phyloP scores from a whole-genome alignment of 92 coral and sea anemone species.

The Galaxea fascicularis region DNA sequence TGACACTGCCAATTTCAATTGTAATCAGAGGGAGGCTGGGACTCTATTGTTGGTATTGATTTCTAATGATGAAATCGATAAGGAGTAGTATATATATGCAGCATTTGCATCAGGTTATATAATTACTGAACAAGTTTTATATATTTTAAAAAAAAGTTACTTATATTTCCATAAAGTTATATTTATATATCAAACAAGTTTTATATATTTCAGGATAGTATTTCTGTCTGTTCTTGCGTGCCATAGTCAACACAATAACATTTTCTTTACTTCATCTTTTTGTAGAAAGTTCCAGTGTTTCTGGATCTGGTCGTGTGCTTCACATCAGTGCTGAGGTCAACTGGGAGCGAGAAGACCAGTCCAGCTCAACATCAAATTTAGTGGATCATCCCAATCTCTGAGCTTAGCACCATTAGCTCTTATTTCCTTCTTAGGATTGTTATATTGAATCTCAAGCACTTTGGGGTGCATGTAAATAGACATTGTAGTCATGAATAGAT shows the following conservation, averaged over 20 bases:
- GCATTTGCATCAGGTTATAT: too few species aligned
- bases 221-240: too few species aligned
- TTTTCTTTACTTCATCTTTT: background rate
- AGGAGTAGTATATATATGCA: too few species aligned
- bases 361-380: constrained; percentile 81
- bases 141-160: too few species aligned
- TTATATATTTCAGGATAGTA: too few species aligned
- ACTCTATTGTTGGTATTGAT: too few species aligned
- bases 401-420: constrained; percentile 1
- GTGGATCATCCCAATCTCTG: constrained; percentile 20
- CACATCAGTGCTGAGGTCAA: constrained; percentile 84
- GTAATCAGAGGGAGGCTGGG: too few species aligned
- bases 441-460: background rate
- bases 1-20: too few species aligned
- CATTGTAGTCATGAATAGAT: background rate
- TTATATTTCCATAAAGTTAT: too few species aligned
- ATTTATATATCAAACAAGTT: too few species aligned
- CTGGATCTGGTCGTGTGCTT: constrained; percentile 74
- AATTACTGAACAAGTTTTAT: too few species aligned
- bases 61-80: too few species aligned
- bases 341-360: constrained; percentile 87
- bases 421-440: background rate
- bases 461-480: constrained; percentile 20
- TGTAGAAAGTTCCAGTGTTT: constrained; percentile 75
- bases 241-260: background rate